Evolutionary conservation across 2,797 vertebrate genomes (phyloP).

Genomic region (Calcarius lapponicus): DNA sequence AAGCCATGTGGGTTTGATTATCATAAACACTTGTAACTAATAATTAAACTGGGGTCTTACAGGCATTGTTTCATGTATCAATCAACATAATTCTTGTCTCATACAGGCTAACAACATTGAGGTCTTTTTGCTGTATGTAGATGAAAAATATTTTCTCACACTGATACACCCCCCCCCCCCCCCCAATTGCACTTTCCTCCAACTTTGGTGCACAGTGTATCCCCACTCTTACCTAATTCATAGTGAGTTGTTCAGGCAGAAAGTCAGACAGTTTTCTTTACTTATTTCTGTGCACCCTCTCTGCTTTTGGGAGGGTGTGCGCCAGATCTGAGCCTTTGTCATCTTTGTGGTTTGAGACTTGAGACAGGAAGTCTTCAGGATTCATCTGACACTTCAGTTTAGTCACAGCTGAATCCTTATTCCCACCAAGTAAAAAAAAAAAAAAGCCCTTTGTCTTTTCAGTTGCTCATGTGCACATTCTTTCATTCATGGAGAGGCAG

Average conservation of each 20-base stretch:
- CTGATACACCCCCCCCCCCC: too few species aligned
- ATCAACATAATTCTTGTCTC: not conserved
- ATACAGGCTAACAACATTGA: not conserved
- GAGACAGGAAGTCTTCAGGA: not conserved
- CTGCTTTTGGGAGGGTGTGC: not conserved
- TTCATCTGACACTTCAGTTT: not conserved
- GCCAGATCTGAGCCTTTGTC: not conserved
- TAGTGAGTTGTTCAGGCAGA: not conserved
- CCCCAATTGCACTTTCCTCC: not conserved
- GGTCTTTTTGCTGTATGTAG: not conserved
- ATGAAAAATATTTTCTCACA: not conserved
- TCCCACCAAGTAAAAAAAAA: not conserved
- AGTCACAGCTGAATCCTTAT: not conserved
- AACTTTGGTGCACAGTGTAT: not conserved
- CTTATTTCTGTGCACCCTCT: not conserved
- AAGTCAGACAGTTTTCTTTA: not conserved
- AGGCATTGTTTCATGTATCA: not conserved
- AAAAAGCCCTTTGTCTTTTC: not conserved
- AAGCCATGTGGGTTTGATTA: not conserved
- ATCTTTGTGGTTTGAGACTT: not conserved
- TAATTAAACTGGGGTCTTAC: constrained; percentile 17
- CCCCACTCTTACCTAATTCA: not conserved
- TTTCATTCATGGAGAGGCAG: not conserved
- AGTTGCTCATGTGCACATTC: not conserved
- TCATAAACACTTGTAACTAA: constrained; percentile 15